Evolutionary conservation across 2,797 vertebrate genomes (phyloP).

Genomic region (Acanthiza pusilla): DNA sequence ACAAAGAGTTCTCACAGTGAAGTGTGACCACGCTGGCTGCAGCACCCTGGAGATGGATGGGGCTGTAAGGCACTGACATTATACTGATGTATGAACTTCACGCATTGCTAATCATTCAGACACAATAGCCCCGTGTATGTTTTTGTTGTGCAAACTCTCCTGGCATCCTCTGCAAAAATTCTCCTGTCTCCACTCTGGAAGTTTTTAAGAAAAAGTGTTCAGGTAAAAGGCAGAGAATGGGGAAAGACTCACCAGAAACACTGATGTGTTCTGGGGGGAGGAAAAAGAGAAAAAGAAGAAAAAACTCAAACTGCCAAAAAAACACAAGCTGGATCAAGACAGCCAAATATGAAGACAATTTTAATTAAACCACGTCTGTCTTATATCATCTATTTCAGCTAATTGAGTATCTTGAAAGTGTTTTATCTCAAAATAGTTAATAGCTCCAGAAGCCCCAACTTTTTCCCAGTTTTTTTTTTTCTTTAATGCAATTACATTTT

Average conservation of each 20-base stretch:
- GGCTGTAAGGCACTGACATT: neutral
- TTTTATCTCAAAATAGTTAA: conserved; percentile 1
- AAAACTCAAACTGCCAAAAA: neutral
- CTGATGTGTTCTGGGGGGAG: neutral
- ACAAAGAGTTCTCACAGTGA: conserved; percentile 60
- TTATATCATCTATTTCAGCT: neutral
- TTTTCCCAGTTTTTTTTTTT: neutral
- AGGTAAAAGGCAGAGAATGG: neutral
- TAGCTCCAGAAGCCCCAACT: neutral
- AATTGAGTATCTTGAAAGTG: neutral
- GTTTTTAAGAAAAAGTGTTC: neutral
- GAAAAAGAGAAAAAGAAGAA: neutral
- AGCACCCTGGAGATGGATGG: conserved; percentile 46
- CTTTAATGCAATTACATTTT: neutral
- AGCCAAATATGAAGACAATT: neutral
- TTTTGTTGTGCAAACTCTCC: neutral
- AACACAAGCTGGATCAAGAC: neutral
- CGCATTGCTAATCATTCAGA: neutral
- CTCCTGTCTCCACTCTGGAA: neutral
- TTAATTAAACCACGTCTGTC: neutral
- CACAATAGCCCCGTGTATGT: neutral
- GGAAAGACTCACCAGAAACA: neutral
- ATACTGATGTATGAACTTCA: neutral
- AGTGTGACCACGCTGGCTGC: neutral
- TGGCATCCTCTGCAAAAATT: neutral